Conservation (phyloP, 2,888 invertebrate species). For the Scaptomyza tumidula region DNA sequence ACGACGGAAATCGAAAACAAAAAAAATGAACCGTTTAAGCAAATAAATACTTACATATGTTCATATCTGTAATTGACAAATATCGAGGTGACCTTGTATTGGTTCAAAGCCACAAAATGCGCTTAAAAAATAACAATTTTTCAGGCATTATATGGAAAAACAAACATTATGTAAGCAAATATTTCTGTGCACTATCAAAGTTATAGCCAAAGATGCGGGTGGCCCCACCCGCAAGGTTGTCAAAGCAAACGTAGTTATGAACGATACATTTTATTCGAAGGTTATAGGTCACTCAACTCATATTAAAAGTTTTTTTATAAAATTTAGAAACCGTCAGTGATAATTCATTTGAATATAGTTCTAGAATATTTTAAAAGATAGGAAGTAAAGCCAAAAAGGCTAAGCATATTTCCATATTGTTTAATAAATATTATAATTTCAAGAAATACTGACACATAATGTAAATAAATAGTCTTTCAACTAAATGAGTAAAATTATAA, state of each 20-base stretch:
- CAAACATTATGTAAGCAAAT: neutral
- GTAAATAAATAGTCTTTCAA: neutral
- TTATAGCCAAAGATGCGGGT: slow-evolving; percentile 38
- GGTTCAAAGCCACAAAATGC: slow-evolving; percentile 47
- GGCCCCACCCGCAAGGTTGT: slow-evolving; percentile 21
- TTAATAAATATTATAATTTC: neutral
- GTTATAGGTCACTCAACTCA: slow-evolving; percentile 29
- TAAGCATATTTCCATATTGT: neutral
- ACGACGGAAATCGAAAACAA: slow-evolving; percentile 38
- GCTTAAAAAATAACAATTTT: slow-evolving; percentile 26
- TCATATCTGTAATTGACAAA: slow-evolving; percentile 23
- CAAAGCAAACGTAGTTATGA: neutral
- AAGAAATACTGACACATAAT: neutral
- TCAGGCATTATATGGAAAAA: neutral
- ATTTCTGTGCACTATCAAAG: neutral
- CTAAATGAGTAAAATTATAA: too few species aligned
- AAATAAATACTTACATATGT: slow-evolving; percentile 11
- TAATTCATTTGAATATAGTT: neutral
- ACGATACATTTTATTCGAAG: slow-evolving; percentile 7
- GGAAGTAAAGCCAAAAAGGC: too few species aligned
- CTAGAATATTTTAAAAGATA: neutral
- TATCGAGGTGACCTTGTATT: slow-evolving; percentile 51
- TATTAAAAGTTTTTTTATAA: neutral
- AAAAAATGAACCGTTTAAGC: slow-evolving; percentile 14
- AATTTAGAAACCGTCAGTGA: too few species aligned